Base-by-base conservation (phyloP, 1,140 invertebrate species). In the Chymomyza costata region DNA sequence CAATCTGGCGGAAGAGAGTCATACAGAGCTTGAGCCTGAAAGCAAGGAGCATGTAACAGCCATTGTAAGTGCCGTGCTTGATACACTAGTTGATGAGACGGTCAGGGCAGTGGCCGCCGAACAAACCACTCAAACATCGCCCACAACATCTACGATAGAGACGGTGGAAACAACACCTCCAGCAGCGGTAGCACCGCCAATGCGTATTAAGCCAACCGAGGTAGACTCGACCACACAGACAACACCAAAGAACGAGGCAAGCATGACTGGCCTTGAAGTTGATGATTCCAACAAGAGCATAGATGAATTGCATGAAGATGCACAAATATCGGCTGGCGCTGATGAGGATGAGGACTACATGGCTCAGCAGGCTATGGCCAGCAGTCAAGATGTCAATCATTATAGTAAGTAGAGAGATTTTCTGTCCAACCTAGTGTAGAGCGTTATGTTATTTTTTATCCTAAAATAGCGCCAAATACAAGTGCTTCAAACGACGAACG, bases 381-480 rank as follows among this genome's bases (percentile, higher is more conserved):
- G 91, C 47, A 93, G 92, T 11, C 92, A 93, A 47, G 92, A 94
- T 84, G 90, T 91, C 32, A 92, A 92, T 88, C 91, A 93, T 87
- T 94, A 93, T 81, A 92, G 92, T 93, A 86, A 88, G 87, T 64
- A 28, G 3, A 15, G 14, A 45, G 14, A 14, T 10, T 25, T 1
- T 5, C 25, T 10, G 10, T 6, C 25, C 5, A 28, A 28, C 5
- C 13, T 8, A 37, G 13, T n/a, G n/a, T n/a, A n/a, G n/a, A n/a
- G n/a, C n/a, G n/a, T n/a, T 7, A 7, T 8, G 13, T n/a, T 21
- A 8, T 7, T 35, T 3, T 8, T 25, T 16, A 3, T 15, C n/a
- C 17, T 5, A 40, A 50, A 17, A 3, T 19, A 62, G 46, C 44
- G 49, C 8, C 53, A 18, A 13, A 45, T 35, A 14, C 47, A 31